phyloP scores from a whole-genome alignment of 2,888 invertebrate species.

The Troilus luridus region DNA sequence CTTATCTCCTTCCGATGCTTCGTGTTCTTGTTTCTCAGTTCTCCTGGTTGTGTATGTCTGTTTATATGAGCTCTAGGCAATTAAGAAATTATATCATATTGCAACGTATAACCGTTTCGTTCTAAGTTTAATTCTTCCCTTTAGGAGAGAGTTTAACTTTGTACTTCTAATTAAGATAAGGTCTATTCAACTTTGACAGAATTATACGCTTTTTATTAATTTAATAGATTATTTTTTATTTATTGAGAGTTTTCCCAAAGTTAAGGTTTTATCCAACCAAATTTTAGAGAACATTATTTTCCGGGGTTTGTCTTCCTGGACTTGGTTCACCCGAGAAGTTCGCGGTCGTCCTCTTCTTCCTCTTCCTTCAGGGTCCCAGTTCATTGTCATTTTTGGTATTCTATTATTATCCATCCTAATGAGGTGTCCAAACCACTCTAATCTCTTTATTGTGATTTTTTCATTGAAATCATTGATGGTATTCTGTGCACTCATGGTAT shows the following conservation, averaged over 20 bases:
- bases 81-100: conserved; percentile 9
- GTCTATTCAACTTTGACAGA: background rate
- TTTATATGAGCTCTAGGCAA: background rate
- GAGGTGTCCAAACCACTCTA: too few species aligned
- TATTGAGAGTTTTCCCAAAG: background rate
- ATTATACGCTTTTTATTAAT: background rate
- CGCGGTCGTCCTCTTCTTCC: too few species aligned
- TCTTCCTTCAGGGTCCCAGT: too few species aligned
- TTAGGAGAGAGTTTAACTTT: background rate
- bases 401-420: too few species aligned
- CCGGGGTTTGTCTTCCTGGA: too few species aligned
- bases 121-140: background rate
- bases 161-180: background rate
- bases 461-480: too few species aligned
- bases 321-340: too few species aligned
- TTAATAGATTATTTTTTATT: background rate
- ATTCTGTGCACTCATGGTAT: too few species aligned
- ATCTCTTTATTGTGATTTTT: too few species aligned
- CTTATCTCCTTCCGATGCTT: background rate
- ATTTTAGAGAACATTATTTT: too few species aligned
- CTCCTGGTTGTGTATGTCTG: background rate
- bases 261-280: too few species aligned
- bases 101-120: background rate
- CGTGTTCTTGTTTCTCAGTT: background rate
- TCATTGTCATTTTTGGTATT: too few species aligned